phyloP scores from a whole-genome alignment of 2,888 invertebrate genomes.

The Tholera decimalis region DNA sequence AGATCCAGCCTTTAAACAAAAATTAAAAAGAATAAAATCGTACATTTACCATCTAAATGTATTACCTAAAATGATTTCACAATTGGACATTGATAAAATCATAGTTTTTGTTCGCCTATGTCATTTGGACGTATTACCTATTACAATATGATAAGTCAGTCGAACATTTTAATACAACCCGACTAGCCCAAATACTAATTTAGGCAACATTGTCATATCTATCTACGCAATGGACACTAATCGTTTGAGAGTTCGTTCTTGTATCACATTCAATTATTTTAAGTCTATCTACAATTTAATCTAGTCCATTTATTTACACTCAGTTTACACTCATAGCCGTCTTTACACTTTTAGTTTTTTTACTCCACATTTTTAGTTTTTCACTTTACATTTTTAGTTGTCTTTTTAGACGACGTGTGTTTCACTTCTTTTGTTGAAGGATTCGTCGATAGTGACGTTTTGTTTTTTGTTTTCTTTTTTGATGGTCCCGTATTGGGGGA shows the following conservation, averaged over 20 bases:
- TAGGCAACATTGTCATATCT: slow-evolving; percentile 66
- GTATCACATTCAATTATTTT: slow-evolving; percentile 88
- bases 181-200: slow-evolving; percentile 66
- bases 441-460: slow-evolving; percentile 89
- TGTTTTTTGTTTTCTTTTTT: slow-evolving; percentile 89
- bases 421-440: slow-evolving; percentile 86
- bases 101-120: slow-evolving; percentile 68
- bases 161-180: slow-evolving; percentile 82
- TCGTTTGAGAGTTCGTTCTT: slow-evolving; percentile 73
- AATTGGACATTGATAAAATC: slow-evolving; percentile 76
- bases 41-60: slow-evolving; percentile 63
- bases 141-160: slow-evolving; percentile 84
- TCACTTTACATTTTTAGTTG: slow-evolving; percentile 33
- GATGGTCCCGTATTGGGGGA: slow-evolving; percentile 90
- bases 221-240: slow-evolving; percentile 74
- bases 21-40: slow-evolving; percentile 56
- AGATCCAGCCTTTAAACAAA: slow-evolving; percentile 67
- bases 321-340: slow-evolving; percentile 53
- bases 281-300: slow-evolving; percentile 86
- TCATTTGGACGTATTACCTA: slow-evolving; percentile 83
- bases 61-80: slow-evolving; percentile 71
- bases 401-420: slow-evolving; percentile 83
- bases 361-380: slow-evolving; percentile 24
- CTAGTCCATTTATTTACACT: slow-evolving; percentile 84
- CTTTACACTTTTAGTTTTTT: slow-evolving; percentile 49